Percentiles rank a stretch among this genome's conserved stretches.
Evolutionary conservation across 2,113 vertebrate species (phyloP).

Genomic region (Lanius ludovicianus): DNA sequence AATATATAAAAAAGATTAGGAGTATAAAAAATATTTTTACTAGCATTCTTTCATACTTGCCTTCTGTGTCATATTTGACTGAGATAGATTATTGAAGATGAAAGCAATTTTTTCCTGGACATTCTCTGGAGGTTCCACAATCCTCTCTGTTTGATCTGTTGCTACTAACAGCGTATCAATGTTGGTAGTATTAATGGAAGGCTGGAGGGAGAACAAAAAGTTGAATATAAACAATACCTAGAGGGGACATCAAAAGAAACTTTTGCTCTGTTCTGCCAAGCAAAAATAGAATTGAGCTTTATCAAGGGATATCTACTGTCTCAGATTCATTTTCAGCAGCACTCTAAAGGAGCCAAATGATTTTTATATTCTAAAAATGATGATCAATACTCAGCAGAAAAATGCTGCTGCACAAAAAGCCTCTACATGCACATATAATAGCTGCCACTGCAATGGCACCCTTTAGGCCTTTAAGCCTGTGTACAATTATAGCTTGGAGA

Average conservation of each 20-base stretch:
- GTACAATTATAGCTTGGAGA: neutral
- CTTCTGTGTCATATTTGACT: conserved; percentile 99
- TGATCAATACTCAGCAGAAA: neutral
- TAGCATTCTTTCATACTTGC: conserved; percentile 61
- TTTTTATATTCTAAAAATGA: neutral
- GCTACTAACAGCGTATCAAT: conserved; percentile 97
- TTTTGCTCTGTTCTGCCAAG: neutral
- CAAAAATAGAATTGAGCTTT: neutral
- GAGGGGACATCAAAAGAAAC: neutral
- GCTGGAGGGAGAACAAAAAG: conserved; percentile 73
- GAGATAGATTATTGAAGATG: conserved; percentile 98
- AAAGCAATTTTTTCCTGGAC: conserved; percentile 99
- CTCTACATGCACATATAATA: neutral
- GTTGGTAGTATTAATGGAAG: conserved; percentile 99
- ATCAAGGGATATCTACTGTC: neutral
- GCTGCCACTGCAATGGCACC: neutral
- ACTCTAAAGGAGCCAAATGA: neutral
- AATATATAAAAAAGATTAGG: neutral
- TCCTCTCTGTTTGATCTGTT: conserved; percentile 95
- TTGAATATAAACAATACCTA: neutral
- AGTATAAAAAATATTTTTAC: neutral
- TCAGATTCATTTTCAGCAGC: neutral
- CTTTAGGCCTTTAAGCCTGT: neutral
- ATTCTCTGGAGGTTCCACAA: conserved; percentile 96
- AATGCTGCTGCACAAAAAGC: neutral